These are phyloP conservation scores for Hartigia nigra DNA, from an alignment of 2,888 invertebrate genomes.

Conservation along the genomic window DNA sequence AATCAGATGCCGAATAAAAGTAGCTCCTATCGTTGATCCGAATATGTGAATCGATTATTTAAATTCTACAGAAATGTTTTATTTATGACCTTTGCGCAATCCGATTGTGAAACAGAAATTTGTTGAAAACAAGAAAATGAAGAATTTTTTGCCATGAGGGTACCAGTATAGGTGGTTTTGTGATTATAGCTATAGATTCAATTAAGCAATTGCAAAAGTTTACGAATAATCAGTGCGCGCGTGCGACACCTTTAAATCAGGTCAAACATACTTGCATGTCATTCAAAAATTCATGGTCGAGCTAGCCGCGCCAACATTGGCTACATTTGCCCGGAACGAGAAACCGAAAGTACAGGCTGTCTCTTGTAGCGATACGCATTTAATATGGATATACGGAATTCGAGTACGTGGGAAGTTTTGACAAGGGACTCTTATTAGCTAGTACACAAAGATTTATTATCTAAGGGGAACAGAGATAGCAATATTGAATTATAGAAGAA, in stretches of 20 bases:
- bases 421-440: not conserved
- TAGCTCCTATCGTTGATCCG: not conserved
- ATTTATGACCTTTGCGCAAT: not conserved
- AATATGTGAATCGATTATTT: not conserved
- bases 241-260: not conserved
- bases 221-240: constrained; percentile 24
- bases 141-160: not conserved
- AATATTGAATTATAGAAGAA: not conserved
- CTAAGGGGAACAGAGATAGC: not conserved
- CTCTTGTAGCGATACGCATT: not conserved
- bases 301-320: not conserved
- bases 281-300: constrained; percentile 1
- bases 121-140: not conserved
- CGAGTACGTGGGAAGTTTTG: not conserved
- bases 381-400: not conserved
- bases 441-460: not conserved
- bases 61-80: not conserved
- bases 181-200: not conserved
- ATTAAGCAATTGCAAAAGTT: constrained; percentile 27
- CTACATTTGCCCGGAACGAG: not conserved
- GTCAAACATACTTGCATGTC: not conserved
- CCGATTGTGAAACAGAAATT: not conserved
- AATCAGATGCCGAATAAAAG: not conserved
- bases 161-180: not conserved
- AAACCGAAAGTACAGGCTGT: not conserved